A percentile compares a stretch with the other conserved stretches of the same genome.
Evolutionary conservation across 2,888 invertebrate genomes (phyloP).

Genomic region (Phengaris alcon): DNA sequence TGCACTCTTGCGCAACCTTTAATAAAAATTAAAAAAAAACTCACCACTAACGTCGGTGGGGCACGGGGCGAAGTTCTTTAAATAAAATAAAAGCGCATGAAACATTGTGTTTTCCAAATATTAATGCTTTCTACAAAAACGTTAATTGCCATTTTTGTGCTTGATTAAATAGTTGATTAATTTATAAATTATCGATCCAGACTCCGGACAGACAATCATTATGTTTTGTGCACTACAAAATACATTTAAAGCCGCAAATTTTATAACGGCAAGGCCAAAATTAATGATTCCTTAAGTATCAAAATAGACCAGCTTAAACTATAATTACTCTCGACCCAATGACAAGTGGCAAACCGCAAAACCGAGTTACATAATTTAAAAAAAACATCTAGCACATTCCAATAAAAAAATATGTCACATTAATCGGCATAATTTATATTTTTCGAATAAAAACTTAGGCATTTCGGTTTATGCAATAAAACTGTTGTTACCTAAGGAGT

Average conservation of each 20-base stretch:
- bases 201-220: too few species aligned
- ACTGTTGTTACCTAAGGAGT: slow-evolving; percentile 33
- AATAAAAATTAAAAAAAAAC: background rate
- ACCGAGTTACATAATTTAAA: slow-evolving; percentile 16
- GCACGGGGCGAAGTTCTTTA: background rate
- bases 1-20: slow-evolving; percentile 10
- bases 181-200: too few species aligned
- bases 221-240: too few species aligned
- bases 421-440: background rate
- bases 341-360: slow-evolving; percentile 17
- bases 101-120: too few species aligned
- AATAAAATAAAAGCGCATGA: background rate
- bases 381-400: background rate
- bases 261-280: background rate
- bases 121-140: background rate
- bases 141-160: background rate
- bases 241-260: background rate
- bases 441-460: background rate
- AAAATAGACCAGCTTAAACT: slow-evolving; percentile 22
- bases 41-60: background rate
- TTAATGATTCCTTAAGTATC: slow-evolving; percentile 15
- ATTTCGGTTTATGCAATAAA: slow-evolving; percentile 9
- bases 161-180: too few species aligned
- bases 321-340: slow-evolving; percentile 13
- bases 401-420: background rate